phyloP scores from a whole-genome alignment of 2,888 invertebrate species.

The Idaea dimidiata region DNA sequence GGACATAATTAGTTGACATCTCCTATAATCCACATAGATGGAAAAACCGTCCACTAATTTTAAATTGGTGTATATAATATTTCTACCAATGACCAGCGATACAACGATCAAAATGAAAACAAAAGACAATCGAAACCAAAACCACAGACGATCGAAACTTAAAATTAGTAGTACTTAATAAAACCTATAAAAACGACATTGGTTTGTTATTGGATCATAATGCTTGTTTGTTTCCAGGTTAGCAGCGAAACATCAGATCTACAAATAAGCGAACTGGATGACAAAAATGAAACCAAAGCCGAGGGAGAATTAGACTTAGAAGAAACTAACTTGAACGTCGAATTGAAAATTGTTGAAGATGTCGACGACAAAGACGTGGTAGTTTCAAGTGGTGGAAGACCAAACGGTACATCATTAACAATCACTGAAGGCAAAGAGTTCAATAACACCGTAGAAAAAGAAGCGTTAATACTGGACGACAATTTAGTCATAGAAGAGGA shows the following conservation, averaged over 20 bases:
- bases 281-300: conserved; percentile 34
- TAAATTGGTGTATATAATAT: too few species aligned
- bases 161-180: background rate
- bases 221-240: conserved; percentile 43
- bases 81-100: too few species aligned
- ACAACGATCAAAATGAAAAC: too few species aligned
- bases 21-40: too few species aligned
- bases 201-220: background rate
- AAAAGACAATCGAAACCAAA: too few species aligned
- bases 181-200: background rate
- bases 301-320: conserved; percentile 58
- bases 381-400: conserved; percentile 11
- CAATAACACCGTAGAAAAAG: conserved; percentile 13
- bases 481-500: conserved; percentile 28
- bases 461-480: conserved; percentile 5
- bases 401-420: conserved; percentile 14
- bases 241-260: conserved; percentile 52
- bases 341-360: conserved; percentile 76
- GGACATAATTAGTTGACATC: too few species aligned
- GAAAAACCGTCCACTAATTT: too few species aligned
- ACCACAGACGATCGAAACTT: background rate
- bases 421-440: conserved; percentile 22
- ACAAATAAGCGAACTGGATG: conserved; percentile 47
- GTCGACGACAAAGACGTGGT: conserved; percentile 43
- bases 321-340: conserved; percentile 61